Percentiles rank a stretch among this genome's conserved stretches.
Conservation (phyloP, 2,888 invertebrate species). For the Limnephilus auricula region DNA sequence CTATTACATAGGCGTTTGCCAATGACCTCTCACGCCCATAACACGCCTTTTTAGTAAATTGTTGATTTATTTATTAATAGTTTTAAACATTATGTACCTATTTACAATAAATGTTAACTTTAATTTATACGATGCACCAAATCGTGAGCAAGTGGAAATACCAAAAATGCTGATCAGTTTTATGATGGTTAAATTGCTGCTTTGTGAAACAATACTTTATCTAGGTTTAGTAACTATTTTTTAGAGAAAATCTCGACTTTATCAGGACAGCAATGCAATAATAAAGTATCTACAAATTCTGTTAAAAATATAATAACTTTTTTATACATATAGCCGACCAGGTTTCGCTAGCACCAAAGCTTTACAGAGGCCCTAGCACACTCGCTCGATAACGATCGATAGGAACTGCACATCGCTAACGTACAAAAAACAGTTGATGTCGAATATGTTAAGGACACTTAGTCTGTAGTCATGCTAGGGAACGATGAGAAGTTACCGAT, state of each 20-base stretch:
- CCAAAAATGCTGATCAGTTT: not conserved
- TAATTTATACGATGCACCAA: not conserved
- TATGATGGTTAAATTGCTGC: not conserved
- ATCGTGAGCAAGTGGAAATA: not conserved
- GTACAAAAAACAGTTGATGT: too few relatives aligned
- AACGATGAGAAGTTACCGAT: too few relatives aligned
- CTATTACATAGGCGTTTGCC: not conserved
- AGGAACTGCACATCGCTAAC: too few relatives aligned
- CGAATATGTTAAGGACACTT: too few relatives aligned
- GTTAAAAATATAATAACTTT: too few relatives aligned
- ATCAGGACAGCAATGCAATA: not conserved
- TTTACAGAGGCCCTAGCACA: too few relatives aligned
- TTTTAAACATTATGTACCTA: not conserved
- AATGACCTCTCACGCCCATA: not conserved
- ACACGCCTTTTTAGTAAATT: not conserved
- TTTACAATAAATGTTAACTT: not conserved
- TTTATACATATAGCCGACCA: too few relatives aligned
- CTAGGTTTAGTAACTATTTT: not conserved
- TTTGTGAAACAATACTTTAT: not conserved
- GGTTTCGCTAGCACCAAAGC: too few relatives aligned
- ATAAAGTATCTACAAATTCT: not conserved
- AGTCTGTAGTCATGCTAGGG: too few relatives aligned
- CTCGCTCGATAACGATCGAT: too few relatives aligned
- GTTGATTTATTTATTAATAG: not conserved
- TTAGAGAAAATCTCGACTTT: not conserved